Conservation (phyloP, 2,113 vertebrate species). For the Ranitomeya imitator region DNA sequence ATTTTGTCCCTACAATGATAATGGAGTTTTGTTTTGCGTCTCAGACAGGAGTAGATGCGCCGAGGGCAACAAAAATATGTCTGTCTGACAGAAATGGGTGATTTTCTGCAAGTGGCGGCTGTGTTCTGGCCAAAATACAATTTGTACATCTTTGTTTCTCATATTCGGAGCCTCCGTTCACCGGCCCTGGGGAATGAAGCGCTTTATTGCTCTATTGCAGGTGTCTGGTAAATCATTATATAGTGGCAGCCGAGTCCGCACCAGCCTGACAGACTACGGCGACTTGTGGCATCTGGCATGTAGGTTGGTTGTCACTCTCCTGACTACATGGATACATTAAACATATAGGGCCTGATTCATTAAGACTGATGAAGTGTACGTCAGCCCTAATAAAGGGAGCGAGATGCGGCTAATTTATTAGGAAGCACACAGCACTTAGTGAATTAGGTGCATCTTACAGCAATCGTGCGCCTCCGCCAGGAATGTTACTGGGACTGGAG, state of each 20-base stretch:
- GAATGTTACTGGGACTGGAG: too few relatives aligned
- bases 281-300: neutral
- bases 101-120: neutral
- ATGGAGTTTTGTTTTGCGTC: conserved; percentile 27
- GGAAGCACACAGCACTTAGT: too few relatives aligned
- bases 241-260: neutral
- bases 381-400: too few relatives aligned
- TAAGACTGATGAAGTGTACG: too few relatives aligned
- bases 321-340: too few relatives aligned
- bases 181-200: conserved; percentile 8
- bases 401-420: too few relatives aligned
- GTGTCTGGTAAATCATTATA: neutral
- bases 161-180: neutral
- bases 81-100: conserved; percentile 18
- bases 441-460: too few relatives aligned
- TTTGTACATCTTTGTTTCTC: neutral
- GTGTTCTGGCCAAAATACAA: neutral
- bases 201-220: too few relatives aligned
- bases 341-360: too few relatives aligned
- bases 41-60: neutral
- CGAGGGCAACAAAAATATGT: neutral
- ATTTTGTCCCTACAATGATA: conserved; percentile 1
- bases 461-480: too few relatives aligned
- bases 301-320: too few relatives aligned
- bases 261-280: neutral